Percentiles rank a stretch among this genome's conserved stretches.
These are phyloP conservation scores for Bellardia bayeri DNA, from an alignment of 2,888 invertebrate genomes.

Conservation along the genomic window DNA sequence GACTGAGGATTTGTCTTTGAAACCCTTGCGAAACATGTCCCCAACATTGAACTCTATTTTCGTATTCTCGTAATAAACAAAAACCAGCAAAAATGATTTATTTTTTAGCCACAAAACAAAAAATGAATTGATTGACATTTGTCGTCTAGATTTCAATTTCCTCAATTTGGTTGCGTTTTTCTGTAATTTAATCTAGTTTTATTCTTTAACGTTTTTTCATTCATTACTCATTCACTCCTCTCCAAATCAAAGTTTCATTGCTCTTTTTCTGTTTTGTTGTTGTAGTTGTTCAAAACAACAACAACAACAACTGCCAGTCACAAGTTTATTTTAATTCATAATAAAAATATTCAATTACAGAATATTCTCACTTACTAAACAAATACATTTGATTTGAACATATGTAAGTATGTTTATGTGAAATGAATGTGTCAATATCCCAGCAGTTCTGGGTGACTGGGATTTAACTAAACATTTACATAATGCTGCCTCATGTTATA, in stretches of 20 bases:
- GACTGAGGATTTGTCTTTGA: too few relatives aligned
- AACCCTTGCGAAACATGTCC: neutral
- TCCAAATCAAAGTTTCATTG: slow-evolving; percentile 19
- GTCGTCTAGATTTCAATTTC: slow-evolving; percentile 59
- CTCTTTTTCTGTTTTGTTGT: neutral
- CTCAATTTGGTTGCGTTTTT: slow-evolving; percentile 47
- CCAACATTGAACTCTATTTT: slow-evolving; percentile 26
- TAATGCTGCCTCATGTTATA: too few relatives aligned
- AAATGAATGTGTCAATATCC: too few relatives aligned
- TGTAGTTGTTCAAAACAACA: neutral
- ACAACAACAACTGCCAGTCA: neutral
- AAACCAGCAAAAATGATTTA: neutral
- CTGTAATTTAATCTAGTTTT: slow-evolving; percentile 33
- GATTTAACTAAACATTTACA: too few relatives aligned
- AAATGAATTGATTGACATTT: slow-evolving; percentile 51
- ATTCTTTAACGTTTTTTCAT: neutral
- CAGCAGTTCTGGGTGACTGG: too few relatives aligned
- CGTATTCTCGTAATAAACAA: neutral
- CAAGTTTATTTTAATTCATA: slow-evolving; percentile 19
- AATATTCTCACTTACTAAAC: slow-evolving; percentile 53
- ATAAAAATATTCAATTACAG: slow-evolving; percentile 61
- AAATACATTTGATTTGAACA: neutral
- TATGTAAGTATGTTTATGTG: slow-evolving; percentile 4
- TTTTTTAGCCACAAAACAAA: neutral
- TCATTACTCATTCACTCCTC: neutral